These are phyloP conservation scores for Sesia apiformis DNA, from an alignment of 2,888 invertebrate genomes.

Conservation along the genomic window DNA sequence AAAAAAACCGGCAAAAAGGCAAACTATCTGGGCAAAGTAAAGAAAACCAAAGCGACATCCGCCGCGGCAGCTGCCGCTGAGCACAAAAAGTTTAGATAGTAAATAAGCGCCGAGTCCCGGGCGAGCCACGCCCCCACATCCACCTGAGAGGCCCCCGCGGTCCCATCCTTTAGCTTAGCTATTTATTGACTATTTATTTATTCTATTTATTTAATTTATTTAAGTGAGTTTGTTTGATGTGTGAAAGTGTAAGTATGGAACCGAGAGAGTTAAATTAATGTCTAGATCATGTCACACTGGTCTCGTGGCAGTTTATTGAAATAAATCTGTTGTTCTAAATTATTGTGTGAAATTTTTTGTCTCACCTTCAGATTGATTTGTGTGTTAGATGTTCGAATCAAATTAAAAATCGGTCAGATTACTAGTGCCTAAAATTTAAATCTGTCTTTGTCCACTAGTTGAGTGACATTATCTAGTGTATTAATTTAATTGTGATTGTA, in stretches of 20 bases:
- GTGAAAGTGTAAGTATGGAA: slow-evolving; percentile 69
- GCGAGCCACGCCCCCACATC: slow-evolving; percentile 49
- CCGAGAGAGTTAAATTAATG: slow-evolving; percentile 70
- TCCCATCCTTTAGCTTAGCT: slow-evolving; percentile 71
- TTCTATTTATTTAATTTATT: slow-evolving; percentile 76
- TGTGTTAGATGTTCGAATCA: slow-evolving; percentile 38
- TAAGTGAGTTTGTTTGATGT: slow-evolving; percentile 72
- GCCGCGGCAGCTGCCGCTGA: slow-evolving; percentile 60
- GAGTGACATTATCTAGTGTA: slow-evolving; percentile 72
- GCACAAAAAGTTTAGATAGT: slow-evolving; percentile 75
- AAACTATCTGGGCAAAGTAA: slow-evolving; percentile 64
- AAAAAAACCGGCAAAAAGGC: slow-evolving; percentile 69
- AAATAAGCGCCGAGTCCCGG: slow-evolving; percentile 38
- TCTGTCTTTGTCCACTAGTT: slow-evolving; percentile 40
- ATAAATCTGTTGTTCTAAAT: slow-evolving; percentile 72
- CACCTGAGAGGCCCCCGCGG: slow-evolving; percentile 62
- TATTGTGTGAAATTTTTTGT: slow-evolving; percentile 65
- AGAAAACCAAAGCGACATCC: slow-evolving; percentile 69
- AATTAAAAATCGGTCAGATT: slow-evolving; percentile 57
- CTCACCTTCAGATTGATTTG: slow-evolving; percentile 54
- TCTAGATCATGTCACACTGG: slow-evolving; percentile 75
- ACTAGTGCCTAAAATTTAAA: slow-evolving; percentile 37
- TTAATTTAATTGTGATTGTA: slow-evolving; percentile 66
- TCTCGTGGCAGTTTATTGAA: slow-evolving; percentile 73
- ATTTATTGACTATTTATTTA: slow-evolving; percentile 76